Base-by-base conservation (phyloP, 2,113 vertebrate genomes). In the Rhinoptilus africanus region DNA sequence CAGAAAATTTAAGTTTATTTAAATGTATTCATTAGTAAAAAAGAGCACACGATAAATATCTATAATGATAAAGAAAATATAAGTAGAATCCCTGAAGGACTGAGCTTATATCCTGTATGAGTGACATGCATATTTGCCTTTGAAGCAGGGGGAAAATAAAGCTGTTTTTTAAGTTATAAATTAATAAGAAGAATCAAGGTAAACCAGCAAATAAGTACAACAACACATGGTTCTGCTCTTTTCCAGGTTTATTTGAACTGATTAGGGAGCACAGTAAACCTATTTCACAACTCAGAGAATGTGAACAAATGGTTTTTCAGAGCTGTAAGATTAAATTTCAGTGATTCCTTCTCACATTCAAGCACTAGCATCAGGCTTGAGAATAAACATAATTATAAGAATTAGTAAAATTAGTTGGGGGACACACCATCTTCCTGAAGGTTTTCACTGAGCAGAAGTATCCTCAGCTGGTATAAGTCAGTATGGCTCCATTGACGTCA, bases 321-420 rank as follows among this genome's bases (percentile, higher is more conserved):
- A 89, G 60, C 59, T 85, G 59, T 82, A 82, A 87, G 93, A 93
- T 94, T 95, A 73, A 79, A 92, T 89, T 91, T 63, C 66, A 88
- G 14, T 57, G 32, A 68, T 87, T 96, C 71, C 18, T 59, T 89
- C 67, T 95, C 75, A 80, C 62, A 48, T 86, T 93, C 35, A 72
- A 85, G 78, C 37, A 66, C 45, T 47, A 56, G 21, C 27, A 89
- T 73, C 74, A 82, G 50, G 32, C 66, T 91, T 82, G 39, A 89
- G 48, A 92, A 92, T 73, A 96, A 92, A 89, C 57, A 22, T 57
- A 56, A 79, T 94, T 86, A 51, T 35, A 79, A 91, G 54, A 87
- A 83, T 96, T 95, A 96, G 79, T 89, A 66, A 64, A 92, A 80
- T 88, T 82, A 79, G 21, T 54, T 91, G 54, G 41, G 73, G 47